phyloP scores from a whole-genome alignment of 2,888 invertebrate genomes.

The Petrophora chlorosata region DNA sequence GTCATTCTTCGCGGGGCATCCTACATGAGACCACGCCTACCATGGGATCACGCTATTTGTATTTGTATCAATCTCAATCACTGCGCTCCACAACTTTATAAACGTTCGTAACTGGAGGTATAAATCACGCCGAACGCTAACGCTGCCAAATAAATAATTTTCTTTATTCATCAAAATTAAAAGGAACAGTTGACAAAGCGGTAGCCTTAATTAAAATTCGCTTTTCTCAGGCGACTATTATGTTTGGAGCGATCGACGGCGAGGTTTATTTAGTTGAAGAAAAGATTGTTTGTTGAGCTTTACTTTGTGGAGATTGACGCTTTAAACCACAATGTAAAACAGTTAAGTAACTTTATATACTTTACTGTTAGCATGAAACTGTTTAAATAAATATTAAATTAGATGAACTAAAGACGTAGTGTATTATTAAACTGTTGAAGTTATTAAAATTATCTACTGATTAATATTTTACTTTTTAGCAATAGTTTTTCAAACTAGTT shows the following conservation, averaged over 20 bases:
- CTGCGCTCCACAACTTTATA: constrained; percentile 12
- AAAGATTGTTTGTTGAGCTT: constrained; percentile 18
- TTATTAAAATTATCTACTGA: no score
- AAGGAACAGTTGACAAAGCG: constrained; percentile 80
- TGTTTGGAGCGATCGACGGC: constrained; percentile 52
- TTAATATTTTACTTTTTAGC: no score
- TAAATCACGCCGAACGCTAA: constrained; percentile 77
- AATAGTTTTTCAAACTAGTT: no score
- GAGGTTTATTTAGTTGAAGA: constrained; percentile 37
- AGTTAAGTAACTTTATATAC: no score
- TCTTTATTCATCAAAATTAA: constrained; percentile 83
- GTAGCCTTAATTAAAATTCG: constrained; percentile 75
- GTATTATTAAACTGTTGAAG: no score
- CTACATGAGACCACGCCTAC: not conserved
- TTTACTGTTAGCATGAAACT: no score
- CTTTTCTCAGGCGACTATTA: constrained; percentile 60
- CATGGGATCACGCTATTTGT: not conserved
- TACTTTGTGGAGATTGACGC: constrained; percentile 15
- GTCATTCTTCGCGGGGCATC: no score
- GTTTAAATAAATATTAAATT: no score
- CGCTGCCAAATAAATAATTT: constrained; percentile 80
- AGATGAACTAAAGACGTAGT: no score
- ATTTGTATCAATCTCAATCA: constrained; percentile 5
- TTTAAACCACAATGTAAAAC: no score
- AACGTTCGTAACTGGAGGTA: constrained; percentile 46